Evolutionary conservation across 2,888 invertebrate genomes (phyloP).

Genomic region (Ophion costatus): DNA sequence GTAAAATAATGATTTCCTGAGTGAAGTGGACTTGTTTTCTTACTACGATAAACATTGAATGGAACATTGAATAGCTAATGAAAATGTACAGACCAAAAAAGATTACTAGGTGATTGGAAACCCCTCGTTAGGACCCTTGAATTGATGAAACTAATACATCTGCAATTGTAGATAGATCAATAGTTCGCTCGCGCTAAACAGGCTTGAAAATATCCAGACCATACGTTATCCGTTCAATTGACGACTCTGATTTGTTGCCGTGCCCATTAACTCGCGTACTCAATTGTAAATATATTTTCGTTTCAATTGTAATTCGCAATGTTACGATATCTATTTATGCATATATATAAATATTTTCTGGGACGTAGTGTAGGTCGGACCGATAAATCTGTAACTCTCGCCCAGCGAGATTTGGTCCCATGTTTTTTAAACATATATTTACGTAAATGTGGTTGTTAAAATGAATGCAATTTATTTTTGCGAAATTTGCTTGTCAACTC

Average conservation of each 20-base stretch:
- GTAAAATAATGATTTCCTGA: too few species aligned
- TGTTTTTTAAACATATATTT: not conserved
- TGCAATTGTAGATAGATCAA: not conserved
- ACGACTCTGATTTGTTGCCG: not conserved
- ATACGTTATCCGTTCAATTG: not conserved
- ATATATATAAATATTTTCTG: too few species aligned
- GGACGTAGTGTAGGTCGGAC: not conserved
- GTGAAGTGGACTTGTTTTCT: too few species aligned
- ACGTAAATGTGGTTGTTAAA: not conserved
- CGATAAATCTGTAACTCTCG: not conserved
- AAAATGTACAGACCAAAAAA: too few species aligned
- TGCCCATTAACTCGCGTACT: not conserved
- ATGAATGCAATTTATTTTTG: not conserved
- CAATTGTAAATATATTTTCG: not conserved
- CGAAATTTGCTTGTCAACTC: not conserved
- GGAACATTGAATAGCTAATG: too few species aligned
- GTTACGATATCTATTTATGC: too few species aligned
- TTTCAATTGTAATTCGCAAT: too few species aligned
- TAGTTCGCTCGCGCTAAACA: not conserved
- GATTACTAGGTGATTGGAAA: too few species aligned
- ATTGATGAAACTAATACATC: not conserved
- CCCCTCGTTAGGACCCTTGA: too few species aligned
- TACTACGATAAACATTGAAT: too few species aligned
- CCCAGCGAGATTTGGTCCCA: not conserved
- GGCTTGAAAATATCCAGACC: not conserved